Percentiles rank a stretch among this genome's conserved stretches.
phyloP scores from a whole-genome alignment of 2,888 invertebrate genomes.

The Drosophila longiperda region DNA sequence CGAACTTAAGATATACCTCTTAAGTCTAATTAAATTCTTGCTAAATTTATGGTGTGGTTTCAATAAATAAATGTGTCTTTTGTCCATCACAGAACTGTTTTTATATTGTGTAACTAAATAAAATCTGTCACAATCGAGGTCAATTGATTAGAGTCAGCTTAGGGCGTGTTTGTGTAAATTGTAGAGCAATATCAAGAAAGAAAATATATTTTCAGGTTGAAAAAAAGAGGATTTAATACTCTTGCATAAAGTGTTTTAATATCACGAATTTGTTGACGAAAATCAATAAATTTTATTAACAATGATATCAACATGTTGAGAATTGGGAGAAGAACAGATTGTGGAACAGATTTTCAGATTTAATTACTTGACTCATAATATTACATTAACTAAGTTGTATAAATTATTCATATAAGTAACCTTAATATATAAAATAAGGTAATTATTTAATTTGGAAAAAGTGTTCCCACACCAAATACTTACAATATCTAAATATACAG shows the following conservation, averaged over 20 bases:
- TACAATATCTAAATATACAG: not conserved
- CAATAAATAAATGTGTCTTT: slow-evolving; percentile 42
- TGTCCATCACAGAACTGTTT: not conserved
- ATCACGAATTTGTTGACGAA: not conserved
- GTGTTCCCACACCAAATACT: not conserved
- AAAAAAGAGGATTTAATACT: not conserved
- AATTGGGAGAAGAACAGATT: not conserved
- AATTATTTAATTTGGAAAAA: not conserved
- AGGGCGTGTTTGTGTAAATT: slow-evolving; percentile 56
- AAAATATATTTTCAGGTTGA: not conserved
- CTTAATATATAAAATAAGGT: not conserved
- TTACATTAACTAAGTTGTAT: not conserved
- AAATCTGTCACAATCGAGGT: slow-evolving; percentile 49
- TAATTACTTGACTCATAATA: not conserved
- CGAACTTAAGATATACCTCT: slow-evolving; percentile 7
- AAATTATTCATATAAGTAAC: not conserved
- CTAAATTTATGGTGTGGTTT: slow-evolving; percentile 24
- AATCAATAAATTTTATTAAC: not conserved
- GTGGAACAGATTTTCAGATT: not conserved
- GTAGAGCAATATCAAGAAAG: slow-evolving; percentile 42
- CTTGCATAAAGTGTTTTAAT: no score
- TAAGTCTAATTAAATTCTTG: slow-evolving; percentile 33
- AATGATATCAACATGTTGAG: no score
- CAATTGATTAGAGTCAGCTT: slow-evolving; percentile 10
- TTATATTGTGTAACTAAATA: slow-evolving; percentile 51